Evolutionary conservation across 2,113 vertebrate species (phyloP), one percentile per base, ranked within the genome.

Genomic region (Heloderma charlesbogerti): DNA sequence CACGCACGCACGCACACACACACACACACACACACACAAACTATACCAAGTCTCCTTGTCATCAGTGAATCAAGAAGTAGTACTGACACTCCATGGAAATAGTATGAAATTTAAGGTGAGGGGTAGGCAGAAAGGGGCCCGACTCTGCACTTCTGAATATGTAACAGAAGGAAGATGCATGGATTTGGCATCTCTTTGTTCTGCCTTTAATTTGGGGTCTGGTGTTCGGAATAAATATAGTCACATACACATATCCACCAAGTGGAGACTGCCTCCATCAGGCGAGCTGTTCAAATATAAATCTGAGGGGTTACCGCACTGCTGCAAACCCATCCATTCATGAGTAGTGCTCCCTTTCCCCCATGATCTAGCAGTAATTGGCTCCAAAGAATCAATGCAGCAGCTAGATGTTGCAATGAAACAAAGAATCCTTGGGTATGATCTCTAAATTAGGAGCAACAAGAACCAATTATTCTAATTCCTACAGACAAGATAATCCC

Each of bases 391-490:
- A 25, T 2, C 74, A 89, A 13, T 66, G 57, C 85, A 79, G 18
- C 27, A 74, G 74, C 3, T 25, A 6, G 48, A 63, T 87, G 72
- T 7, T 3, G 54, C 16, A 88, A 87, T 88, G 63, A 74, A 88
- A 88, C 0, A 0, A 48, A 29, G 1, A 88, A 83, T 71, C 1
- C 27, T 54, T 45, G 3, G 1, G 29, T 34, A 90, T 13, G 88
- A 0, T 25, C 9, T 15, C 1, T 31, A 3, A 63, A 0, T 0
- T 40, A 87, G 84, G 84, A 57, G 1, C 31, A 48, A 78, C 3
- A 86, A 91, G n/a, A 0, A 0, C 0, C 3, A 3, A 0, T 75
- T 48, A 4, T 3, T 29, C 1, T 0, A 3, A 63, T 40, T 60
- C 20, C n/a, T 4, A 2, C 0, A n/a, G 77, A 80, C 82, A 57